phyloP scores from a whole-genome alignment of 1,140 invertebrate genomes.

The Brachionus plicatilis region DNA sequence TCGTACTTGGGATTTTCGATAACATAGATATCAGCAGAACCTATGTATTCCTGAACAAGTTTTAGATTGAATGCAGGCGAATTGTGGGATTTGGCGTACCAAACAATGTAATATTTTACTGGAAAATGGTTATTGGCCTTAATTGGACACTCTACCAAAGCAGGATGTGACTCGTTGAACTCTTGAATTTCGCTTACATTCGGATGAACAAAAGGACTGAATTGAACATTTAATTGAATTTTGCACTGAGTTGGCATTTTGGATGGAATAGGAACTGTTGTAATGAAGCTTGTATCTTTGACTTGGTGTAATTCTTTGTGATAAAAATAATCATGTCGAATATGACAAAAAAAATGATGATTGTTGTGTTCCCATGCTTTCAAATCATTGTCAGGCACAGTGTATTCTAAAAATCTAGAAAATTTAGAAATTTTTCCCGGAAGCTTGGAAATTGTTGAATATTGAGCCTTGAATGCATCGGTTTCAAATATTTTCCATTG shows the following conservation, averaged over 20 bases:
- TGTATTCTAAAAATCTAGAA: background rate
- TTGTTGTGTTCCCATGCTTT: background rate
- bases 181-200: background rate
- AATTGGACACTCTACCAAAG: conserved; percentile 20
- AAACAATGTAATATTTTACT: background rate
- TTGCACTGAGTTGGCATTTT: background rate
- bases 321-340: background rate
- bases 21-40: background rate
- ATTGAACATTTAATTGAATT: conserved; percentile 9
- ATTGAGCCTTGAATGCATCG: background rate
- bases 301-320: background rate
- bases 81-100: background rate
- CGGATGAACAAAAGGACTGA: conserved; percentile 15
- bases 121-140: conserved; percentile 21
- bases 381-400: background rate
- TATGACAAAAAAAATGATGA: conserved; percentile 1
- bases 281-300: background rate
- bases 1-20: background rate
- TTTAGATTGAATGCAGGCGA: background rate
- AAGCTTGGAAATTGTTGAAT: background rate
- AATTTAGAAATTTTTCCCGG: background rate
- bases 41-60: background rate
- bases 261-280: background rate
- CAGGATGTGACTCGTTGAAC: background rate
- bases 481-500: background rate